Evolutionary conservation across 2,797 vertebrate species (phyloP), one percentile per base, ranked within the genome.

Genomic region (Prunella strophiata): DNA sequence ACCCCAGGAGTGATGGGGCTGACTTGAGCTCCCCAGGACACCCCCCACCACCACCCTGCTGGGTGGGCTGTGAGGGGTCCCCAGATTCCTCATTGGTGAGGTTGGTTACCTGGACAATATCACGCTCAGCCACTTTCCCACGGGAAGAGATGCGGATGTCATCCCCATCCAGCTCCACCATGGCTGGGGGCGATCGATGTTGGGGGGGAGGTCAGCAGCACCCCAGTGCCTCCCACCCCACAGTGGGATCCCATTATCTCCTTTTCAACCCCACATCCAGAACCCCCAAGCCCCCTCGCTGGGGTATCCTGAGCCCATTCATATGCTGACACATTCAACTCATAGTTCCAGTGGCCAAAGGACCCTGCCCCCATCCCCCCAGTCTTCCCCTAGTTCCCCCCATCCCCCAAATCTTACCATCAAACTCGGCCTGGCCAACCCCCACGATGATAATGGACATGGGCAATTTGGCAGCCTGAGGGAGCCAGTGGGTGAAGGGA

Each of bases 391-490:
- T 14, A 61, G 9, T 17, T 57, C 5, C 2, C 11, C 16, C 8
- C 29, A 62, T 34, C 17, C 27, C 43, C 34, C 8, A 43, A 6
- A 51, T 43, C 89, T 72, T n/a, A 99, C 99, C 99, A 8, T 99
- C 99, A 32, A 99, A 99, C 96, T 99, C 99, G 1, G 99, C 99
- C 95, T 99, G 99, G 90, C 99, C 99, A 32, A 99, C 99, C 63
- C 99, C 99, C 11, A 99, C 98, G 48, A 99, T 99, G 96, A 99
- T 99, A 97, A 99, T 99, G 90, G 99, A 99, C 99, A 99, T 99
- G 47, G 99, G 99, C 66, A 99, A 98, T 96, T 99, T 99, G 94
- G 99, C 99, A 54, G 98, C 99, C 99, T 99, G 32, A 6, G 52
- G 62, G 21, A 45, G 34, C 14, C 50, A 0, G 23, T 5, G 14